Base-by-base conservation (phyloP, 2,888 invertebrate genomes). In the Meganola albula region DNA sequence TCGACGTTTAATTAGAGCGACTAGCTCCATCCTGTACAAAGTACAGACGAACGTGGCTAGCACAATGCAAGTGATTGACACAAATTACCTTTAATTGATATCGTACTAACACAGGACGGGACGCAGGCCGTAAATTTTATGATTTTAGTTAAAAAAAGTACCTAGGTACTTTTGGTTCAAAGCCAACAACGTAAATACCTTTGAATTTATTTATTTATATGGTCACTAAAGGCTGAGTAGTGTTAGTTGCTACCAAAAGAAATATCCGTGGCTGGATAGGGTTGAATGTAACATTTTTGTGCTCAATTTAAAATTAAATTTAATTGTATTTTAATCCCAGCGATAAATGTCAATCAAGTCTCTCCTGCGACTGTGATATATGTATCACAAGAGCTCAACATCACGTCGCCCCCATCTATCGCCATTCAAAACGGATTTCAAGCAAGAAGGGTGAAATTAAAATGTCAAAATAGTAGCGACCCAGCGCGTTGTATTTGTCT, bases 401-500 rank as follows among this genome's bases (percentile, higher is more conserved):
- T 50, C 69, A 54, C 66, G 62, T 63, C 71, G 79, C 82, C 83
- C 82, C 78, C 83, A 66, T 65, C 75, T 76, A 66, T 64, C 60
- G 62, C 72, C 72, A 76, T 76, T 75, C 74, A 78, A 74, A 83
- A 77, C 68, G 78, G 82, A 80, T 82, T 83, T 75, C 57, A 67
- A 74, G 82, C 75, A 82, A n/a, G n/a, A n/a, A 83, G 84, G 84
- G 84, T 85, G 79, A 85, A 85, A 86, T 86, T 86, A 82, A 86
- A 86, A 87, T 83, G 87, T 86, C 87, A 87, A 87, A 87, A 86
- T 86, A 87, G 83, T 79, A 82, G 80, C 82, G 63, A 74, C 73
- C 69, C 63, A 70, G 69, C 61, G 74, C 74, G 74, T 71, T 63
- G 77, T 77, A 76, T 84, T 83, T 82, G 83, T 83, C 83, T 83